Percentiles rank a stretch among this genome's conserved stretches.
Conservation (phyloP, 2,113 vertebrate genomes). For the Salvelinus sp. region DNA sequence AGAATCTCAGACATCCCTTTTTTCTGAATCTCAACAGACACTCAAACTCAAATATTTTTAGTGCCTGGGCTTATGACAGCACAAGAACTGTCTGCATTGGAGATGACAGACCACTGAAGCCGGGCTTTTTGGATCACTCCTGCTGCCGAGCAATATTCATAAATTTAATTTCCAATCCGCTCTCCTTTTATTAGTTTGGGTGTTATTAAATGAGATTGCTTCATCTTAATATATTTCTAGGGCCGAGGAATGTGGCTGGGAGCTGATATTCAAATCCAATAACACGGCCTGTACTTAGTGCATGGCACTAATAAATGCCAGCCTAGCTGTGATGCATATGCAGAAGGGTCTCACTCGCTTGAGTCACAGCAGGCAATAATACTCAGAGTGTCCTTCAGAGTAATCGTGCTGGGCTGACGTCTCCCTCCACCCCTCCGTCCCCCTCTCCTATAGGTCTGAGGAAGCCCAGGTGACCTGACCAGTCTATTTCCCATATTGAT, state of each 20-base stretch:
- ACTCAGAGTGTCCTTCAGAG: constrained; percentile 73
- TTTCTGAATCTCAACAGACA: background rate
- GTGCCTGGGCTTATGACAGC: constrained; percentile 42
- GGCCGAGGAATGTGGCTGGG: constrained; percentile 88
- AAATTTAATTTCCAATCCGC: constrained; percentile 98
- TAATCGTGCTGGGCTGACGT: constrained; percentile 36
- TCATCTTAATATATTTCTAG: constrained; percentile 99
- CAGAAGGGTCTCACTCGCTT: constrained; percentile 80
- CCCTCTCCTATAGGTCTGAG: constrained; percentile 42
- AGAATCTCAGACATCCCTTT: background rate
- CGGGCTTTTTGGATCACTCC: constrained; percentile 87
- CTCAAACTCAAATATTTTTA: constrained; percentile 32
- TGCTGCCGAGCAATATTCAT: constrained; percentile 96
- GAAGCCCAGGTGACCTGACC: constrained; percentile 60
- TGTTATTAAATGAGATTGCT: constrained; percentile 99
- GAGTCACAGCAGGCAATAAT: constrained; percentile 85
- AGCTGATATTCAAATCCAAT: constrained; percentile 99
- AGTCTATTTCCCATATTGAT: background rate
- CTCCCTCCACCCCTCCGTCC: constrained; percentile 29
- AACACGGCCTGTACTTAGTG: constrained; percentile 98
- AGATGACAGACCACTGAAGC: constrained; percentile 82
- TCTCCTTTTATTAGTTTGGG: constrained; percentile 99
- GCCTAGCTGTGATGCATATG: constrained; percentile 89
- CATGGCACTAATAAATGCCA: constrained; percentile 99
- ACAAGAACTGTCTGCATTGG: constrained; percentile 54